Evolutionary conservation across 53 echinoderm and acorn worm species (phyloP).

Genomic region (Echinometra lucunter): DNA sequence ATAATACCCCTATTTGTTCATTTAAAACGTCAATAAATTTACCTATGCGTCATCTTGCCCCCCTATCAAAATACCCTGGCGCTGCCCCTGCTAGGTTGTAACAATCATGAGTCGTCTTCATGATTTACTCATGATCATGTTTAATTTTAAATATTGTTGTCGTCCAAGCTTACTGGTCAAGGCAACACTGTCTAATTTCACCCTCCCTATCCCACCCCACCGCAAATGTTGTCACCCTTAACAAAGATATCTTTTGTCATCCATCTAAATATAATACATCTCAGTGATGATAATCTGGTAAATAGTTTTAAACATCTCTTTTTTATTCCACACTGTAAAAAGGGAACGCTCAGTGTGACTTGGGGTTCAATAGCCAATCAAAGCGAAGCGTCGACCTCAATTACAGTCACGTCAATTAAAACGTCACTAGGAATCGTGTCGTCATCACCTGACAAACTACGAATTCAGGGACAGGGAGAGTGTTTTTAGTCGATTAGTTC

Average conservation of each 20-base stretch:
- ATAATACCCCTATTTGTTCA: no score
- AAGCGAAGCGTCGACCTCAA: slow-evolving; percentile 54
- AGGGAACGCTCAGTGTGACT: neutral
- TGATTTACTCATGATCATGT: neutral
- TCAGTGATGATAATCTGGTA: neutral
- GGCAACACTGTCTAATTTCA: neutral
- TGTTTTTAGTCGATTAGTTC: neutral
- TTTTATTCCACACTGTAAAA: neutral
- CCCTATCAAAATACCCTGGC: no score
- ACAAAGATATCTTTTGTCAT: slow-evolving; percentile 45
- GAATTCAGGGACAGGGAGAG: neutral
- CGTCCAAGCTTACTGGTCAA: slow-evolving; percentile 5
- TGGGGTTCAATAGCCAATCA: slow-evolving; percentile 56
- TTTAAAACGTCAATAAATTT: no score
- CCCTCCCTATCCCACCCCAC: no score
- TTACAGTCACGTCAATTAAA: slow-evolving; percentile 37
- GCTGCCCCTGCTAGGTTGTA: no score
- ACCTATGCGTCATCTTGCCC: no score
- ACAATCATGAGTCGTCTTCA: neutral
- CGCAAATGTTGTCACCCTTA: no score
- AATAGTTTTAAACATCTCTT: neutral
- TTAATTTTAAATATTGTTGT: neutral
- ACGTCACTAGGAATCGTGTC: slow-evolving; percentile 42
- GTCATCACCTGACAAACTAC: neutral
- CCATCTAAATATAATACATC: neutral